Conservation (phyloP, 2,797 vertebrate species). For the Picus viridis region DNA sequence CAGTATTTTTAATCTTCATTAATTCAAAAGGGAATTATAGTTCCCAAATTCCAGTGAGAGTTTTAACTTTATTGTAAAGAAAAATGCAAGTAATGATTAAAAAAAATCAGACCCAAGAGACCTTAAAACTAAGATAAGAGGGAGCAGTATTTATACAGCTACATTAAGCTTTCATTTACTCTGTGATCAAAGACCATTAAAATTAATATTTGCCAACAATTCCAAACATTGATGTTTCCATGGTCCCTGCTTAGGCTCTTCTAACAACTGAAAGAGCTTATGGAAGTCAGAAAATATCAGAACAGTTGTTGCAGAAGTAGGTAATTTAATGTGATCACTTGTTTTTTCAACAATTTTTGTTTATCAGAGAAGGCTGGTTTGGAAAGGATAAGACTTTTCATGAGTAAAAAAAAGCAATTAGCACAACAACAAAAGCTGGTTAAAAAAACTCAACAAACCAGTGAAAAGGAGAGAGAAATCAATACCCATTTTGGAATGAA, state of each 20-base stretch:
- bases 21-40: background rate
- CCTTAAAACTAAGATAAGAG: background rate
- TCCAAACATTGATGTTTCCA: background rate
- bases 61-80: background rate
- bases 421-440: background rate
- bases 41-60: background rate
- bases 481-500: fast-evolving
- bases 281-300: background rate
- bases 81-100: background rate
- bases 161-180: background rate
- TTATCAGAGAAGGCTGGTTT: background rate
- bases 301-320: background rate
- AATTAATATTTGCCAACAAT: background rate
- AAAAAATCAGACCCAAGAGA: background rate
- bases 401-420: background rate
- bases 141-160: background rate
- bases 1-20: background rate
- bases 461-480: background rate
- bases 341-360: background rate
- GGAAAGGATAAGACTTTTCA: background rate
- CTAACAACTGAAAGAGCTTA: background rate
- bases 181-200: background rate
- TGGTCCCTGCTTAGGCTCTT: background rate
- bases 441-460: background rate
- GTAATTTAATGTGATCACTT: background rate